Evolutionary conservation across 2,797 vertebrate species (phyloP), one percentile per base, ranked within the genome.

Genomic region (Sylvia borin): DNA sequence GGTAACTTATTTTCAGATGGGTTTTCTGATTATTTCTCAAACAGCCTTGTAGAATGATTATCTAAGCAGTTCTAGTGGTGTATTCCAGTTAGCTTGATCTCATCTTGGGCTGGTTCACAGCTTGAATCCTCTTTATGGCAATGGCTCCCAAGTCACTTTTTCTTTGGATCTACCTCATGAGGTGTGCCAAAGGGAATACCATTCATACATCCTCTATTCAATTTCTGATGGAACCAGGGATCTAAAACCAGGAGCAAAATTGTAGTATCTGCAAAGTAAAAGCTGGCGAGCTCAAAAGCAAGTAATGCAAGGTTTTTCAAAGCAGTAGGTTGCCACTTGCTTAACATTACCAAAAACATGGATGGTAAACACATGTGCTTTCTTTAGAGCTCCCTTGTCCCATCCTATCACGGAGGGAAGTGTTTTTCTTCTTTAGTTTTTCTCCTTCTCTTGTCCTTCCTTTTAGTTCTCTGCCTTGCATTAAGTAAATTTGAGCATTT

Each of bases 1-100:
- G 60, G 70, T 81, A 75, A 20, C 34, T 61, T 92, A 53, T 55
- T 93, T 90, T 93, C 58, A 66, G 54, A 54, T 13, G 14, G 3
- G 8, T 87, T 95, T 87, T 89, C 25, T 91, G 48, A 88, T 26
- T 34, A 71, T 76, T 93, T 92, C 32, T 29, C 53, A 92, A 75
- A 31, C 24, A 78, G 48, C 32, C 86, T 70, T 71, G 48, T 53
- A 67, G 71, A 50, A 43, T 11, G 13, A 71, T 64, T 76, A 76
- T 34, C 48, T 70, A 76, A 26, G 32, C 21, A 53, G 19, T 90
- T 85, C 50, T 62, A 83, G 64, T 7, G 22, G 18, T n/a, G 8
- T 54, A 53, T 61, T 91, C 27, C 16, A 40, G 40, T 67, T 60
- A 68, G 11, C 48, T 40, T 16, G 13, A 15, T 84, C 26, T 84